Base-by-base conservation (phyloP, 1,140 invertebrate species). In the Drosophila lacertosa region DNA sequence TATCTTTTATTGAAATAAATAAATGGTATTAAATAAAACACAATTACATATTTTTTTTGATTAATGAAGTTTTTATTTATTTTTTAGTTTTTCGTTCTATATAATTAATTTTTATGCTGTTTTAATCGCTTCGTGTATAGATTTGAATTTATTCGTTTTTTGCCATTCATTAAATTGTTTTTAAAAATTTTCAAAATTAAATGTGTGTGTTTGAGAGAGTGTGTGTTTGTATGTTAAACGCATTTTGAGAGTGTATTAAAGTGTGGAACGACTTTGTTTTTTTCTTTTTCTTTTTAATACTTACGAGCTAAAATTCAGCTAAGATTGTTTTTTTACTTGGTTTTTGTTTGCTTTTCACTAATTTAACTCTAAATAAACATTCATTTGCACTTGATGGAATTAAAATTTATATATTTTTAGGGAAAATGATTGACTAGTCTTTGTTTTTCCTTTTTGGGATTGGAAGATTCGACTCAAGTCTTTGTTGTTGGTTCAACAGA, bases 41-140 rank as follows among this genome's bases (percentile, higher is more conserved):
- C 32, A 26, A 26, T 26, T 26, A 6, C 4, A 24, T 16, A 47
- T 4, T 16, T 9, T 9, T 35, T 65, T 86, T 81, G 82, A 86
- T 86, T 88, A 88, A 72, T 86, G 66, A 86, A 88, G 63, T 88
- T 86, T 86, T 88, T 54, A 88, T 88, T 86, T 86, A 77, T 74
- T 86, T 74, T 86, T 64, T 47, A 45, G 20, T 59, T 77, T 86
- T 69, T 44, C 44, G 60, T 74, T 88, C 81, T 86, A 86, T 86
- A 86, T 84, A 84, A 69, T 66, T 86, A 86, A 69, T 73, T 86
- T 66, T 80, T 63, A 86, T 84, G 58, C 39, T 83, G 74, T 63
- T 60, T 76, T 66, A 84, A 75, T 83, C 72, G 81, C 67, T 86
- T 84, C 63, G 81, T 74, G 77, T 86, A 70, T 78, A 63, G 45